These are phyloP conservation scores for Drosophila mojavensis DNA, from an alignment of 1,140 invertebrate genomes.

Conservation along the genomic window DNA sequence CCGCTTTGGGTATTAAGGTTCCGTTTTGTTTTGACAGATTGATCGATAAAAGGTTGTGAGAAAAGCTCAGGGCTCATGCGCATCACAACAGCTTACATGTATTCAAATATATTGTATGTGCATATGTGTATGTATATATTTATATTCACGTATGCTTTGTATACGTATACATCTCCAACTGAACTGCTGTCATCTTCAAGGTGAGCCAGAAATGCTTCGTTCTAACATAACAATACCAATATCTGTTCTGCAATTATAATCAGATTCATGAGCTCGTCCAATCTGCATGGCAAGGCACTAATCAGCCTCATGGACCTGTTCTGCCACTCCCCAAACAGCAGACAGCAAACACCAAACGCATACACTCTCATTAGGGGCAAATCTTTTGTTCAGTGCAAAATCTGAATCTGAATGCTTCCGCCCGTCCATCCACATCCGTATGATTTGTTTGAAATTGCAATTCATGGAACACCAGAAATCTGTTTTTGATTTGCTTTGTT, in stretches of 20 bases:
- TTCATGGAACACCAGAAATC: constrained; percentile 33
- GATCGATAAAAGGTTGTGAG: constrained; percentile 70
- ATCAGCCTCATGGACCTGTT: constrained; percentile 33
- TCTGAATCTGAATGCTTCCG: constrained; percentile 26
- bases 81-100: constrained; percentile 1
- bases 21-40: constrained; percentile 64
- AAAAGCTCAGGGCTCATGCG: constrained; percentile 37
- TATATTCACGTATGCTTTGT: background rate
- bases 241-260: constrained; percentile 40
- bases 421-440: constrained; percentile 7
- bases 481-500: background rate
- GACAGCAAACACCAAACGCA: too few species aligned
- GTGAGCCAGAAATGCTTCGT: constrained; percentile 55
- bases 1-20: constrained; percentile 55
- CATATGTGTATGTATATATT: background rate
- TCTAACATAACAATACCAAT: constrained; percentile 30
- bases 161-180: constrained; percentile 15
- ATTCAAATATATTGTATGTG: constrained; percentile 1
- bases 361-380: constrained; percentile 1
- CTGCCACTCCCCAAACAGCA: constrained; percentile 26
- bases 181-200: constrained; percentile 53
- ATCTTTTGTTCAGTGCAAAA: constrained; percentile 17
- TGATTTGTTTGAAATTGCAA: constrained; percentile 14
- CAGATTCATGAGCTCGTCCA: constrained; percentile 60
- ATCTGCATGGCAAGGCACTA: constrained; percentile 44